phyloP scores from a whole-genome alignment of 2,888 invertebrate species.

The Drosophila prostipennis region DNA sequence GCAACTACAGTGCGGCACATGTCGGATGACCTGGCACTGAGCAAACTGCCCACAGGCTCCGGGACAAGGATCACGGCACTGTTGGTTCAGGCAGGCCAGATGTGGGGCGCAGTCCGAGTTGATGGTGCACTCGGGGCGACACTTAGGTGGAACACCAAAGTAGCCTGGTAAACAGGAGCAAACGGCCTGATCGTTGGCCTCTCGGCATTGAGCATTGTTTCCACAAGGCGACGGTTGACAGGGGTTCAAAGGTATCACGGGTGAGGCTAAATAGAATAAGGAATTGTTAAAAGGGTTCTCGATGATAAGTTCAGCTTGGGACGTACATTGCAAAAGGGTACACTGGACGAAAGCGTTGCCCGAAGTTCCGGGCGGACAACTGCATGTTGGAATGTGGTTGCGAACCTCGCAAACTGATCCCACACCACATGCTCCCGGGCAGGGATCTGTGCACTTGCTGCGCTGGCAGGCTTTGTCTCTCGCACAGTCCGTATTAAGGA shows the following conservation, averaged over 20 bases:
- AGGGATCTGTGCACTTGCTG: constrained; percentile 92
- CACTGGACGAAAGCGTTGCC: constrained; percentile 91
- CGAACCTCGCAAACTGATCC: constrained; percentile 90
- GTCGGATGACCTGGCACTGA: constrained; percentile 89
- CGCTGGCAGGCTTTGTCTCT: constrained; percentile 90
- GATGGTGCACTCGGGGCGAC: constrained; percentile 90
- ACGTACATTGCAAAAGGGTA: constrained; percentile 85
- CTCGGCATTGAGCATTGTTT: constrained; percentile 90
- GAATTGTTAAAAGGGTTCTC: background rate
- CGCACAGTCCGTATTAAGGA: constrained; percentile 91
- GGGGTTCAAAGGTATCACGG: constrained; percentile 83
- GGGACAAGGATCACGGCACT: constrained; percentile 90
- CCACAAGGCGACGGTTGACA: constrained; percentile 92
- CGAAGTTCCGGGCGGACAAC: constrained; percentile 88
- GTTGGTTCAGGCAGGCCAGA: constrained; percentile 89
- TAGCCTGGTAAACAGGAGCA: constrained; percentile 90
- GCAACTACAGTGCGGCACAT: constrained; percentile 89
- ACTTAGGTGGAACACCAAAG: constrained; percentile 90
- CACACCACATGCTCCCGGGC: constrained; percentile 90
- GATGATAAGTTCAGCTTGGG: constrained; percentile 45
- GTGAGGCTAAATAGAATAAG: constrained; percentile 52
- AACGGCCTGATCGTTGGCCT: constrained; percentile 88
- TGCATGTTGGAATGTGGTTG: constrained; percentile 90
- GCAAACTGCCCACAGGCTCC: constrained; percentile 90
- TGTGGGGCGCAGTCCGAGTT: constrained; percentile 90